Percentiles rank a stretch among this genome's conserved stretches.
phyloP scores from a whole-genome alignment of 2,888 invertebrate species.

The Carterocephalus palaemon region DNA sequence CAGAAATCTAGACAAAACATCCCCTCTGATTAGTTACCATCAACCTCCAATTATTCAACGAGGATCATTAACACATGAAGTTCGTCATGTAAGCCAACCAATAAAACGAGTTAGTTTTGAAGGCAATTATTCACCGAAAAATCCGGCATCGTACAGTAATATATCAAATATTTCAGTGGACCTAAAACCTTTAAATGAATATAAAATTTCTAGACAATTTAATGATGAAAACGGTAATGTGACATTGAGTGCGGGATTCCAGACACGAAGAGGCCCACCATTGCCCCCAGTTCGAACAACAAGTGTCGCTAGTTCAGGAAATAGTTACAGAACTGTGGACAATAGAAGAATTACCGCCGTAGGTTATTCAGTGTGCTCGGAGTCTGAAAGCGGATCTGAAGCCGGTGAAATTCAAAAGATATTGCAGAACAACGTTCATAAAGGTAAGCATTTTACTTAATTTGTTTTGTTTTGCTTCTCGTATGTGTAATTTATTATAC shows the following conservation, averaged over 20 bases:
- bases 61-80: slow-evolving; percentile 43
- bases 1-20: slow-evolving; percentile 52
- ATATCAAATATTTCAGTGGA: slow-evolving; percentile 11
- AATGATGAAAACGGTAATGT: neutral
- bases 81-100: slow-evolving; percentile 35
- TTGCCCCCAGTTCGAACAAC: slow-evolving; percentile 61
- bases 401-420: slow-evolving; percentile 85
- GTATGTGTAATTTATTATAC: neutral
- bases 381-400: slow-evolving; percentile 85
- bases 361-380: slow-evolving; percentile 62
- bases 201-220: neutral
- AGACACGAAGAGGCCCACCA: slow-evolving; percentile 44
- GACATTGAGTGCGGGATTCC: slow-evolving; percentile 25
- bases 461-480: neutral
- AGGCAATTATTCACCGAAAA: slow-evolving; percentile 38
- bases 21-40: slow-evolving; percentile 35
- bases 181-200: slow-evolving; percentile 1
- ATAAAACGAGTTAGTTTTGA: slow-evolving; percentile 60
- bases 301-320: slow-evolving; percentile 46
- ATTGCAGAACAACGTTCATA: slow-evolving; percentile 53
- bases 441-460: slow-evolving; percentile 37
- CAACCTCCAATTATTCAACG: slow-evolving; percentile 41
- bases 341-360: slow-evolving; percentile 41
- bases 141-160: slow-evolving; percentile 17
- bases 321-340: slow-evolving; percentile 38